Conservation (phyloP, 2,113 vertebrate species). For the Stegostoma tigrinum region DNA sequence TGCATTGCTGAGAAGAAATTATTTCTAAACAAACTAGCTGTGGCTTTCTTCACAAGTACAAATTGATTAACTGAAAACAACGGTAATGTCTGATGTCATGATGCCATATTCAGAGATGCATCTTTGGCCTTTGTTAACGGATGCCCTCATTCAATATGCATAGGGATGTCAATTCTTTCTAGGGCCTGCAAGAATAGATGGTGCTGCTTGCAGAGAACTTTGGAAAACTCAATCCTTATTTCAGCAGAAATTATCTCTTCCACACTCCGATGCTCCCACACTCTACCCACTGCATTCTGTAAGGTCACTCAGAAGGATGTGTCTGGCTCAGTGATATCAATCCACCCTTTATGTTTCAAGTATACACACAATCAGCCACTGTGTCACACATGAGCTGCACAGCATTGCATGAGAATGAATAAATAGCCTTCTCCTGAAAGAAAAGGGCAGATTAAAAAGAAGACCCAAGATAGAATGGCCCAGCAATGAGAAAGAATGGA, state of each 20-base stretch:
- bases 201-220: background rate
- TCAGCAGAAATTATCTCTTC: background rate
- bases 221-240: background rate
- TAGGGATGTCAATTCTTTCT: background rate
- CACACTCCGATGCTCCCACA: background rate
- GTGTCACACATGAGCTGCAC: background rate
- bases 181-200: background rate
- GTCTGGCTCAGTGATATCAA: background rate
- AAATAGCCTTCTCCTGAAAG: background rate
- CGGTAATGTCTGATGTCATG: background rate
- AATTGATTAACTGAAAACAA: background rate
- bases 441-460: too few species aligned
- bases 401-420: background rate
- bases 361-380: background rate
- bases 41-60: background rate
- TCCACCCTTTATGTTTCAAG: background rate
- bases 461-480: too few species aligned
- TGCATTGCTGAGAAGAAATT: background rate
- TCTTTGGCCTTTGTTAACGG: too few species aligned
- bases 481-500: background rate
- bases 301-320: background rate
- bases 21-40: background rate
- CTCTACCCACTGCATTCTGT: background rate
- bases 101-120: background rate
- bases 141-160: background rate